Conservation (phyloP, 1,140 invertebrate species). For the Caerostris extrusa region DNA sequence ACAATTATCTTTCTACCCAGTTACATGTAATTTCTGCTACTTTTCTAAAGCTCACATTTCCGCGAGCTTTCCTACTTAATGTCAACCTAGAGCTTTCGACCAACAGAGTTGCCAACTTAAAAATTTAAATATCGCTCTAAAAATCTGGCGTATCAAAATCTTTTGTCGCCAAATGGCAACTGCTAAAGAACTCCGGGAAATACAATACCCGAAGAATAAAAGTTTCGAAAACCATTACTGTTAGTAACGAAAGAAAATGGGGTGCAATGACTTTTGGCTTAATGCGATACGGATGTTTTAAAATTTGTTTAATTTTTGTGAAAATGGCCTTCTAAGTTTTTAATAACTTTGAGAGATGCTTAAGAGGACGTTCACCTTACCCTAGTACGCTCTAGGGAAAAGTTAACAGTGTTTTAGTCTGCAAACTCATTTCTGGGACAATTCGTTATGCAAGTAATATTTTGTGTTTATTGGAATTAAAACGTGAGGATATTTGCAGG, state of each 20-base stretch:
- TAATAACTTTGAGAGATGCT: neutral
- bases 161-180: neutral
- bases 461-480: no score
- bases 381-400: neutral
- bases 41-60: neutral
- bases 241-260: neutral
- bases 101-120: neutral
- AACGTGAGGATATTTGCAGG: no score
- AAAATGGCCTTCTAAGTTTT: neutral
- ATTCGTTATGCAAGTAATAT: no score
- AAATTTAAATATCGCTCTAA: neutral
- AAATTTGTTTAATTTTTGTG: conserved; percentile 9
- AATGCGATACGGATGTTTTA: conserved; percentile 6
- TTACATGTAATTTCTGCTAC: neutral
- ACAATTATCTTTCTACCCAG: neutral
- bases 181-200: neutral
- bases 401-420: neutral
- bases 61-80: neutral
- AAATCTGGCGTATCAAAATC: neutral
- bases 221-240: neutral
- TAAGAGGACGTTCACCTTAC: neutral
- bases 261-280: neutral
- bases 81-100: neutral
- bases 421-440: no score
- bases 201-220: neutral